phyloP scores from a whole-genome alignment of 2,888 invertebrate species.

The Drosophila rubida region DNA sequence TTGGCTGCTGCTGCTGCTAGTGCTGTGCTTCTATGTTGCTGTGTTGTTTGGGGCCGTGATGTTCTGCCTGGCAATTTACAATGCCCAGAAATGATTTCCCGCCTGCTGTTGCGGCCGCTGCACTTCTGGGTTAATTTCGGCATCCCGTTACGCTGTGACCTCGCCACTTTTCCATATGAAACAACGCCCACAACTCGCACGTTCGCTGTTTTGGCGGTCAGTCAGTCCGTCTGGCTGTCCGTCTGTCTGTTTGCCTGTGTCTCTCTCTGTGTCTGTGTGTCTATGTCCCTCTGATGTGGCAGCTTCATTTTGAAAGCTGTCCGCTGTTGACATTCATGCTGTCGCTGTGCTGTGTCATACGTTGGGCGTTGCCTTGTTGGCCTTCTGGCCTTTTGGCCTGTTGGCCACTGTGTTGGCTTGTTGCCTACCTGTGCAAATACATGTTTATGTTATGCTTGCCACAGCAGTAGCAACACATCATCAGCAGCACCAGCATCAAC shows the following conservation, averaged over 20 bases:
- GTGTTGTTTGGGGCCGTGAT: constrained; percentile 28
- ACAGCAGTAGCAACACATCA: constrained; percentile 35
- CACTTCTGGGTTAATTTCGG: constrained; percentile 75
- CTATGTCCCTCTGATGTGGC: constrained; percentile 45
- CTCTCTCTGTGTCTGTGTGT: constrained; percentile 1
- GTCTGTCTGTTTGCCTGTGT: neutral
- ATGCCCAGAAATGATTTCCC: constrained; percentile 63
- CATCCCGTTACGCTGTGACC: constrained; percentile 63
- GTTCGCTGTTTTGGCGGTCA: constrained; percentile 32
- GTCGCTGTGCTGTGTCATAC: constrained; percentile 43
- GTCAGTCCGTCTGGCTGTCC: neutral
- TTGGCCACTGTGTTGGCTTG: constrained; percentile 47
- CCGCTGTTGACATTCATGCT: constrained; percentile 73
- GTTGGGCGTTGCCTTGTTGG: constrained; percentile 47
- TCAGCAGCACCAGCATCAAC: constrained; percentile 16
- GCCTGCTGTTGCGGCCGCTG: constrained; percentile 51
- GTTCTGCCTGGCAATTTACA: constrained; percentile 60
- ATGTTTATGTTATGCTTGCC: constrained; percentile 70
- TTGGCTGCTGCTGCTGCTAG: constrained; percentile 6
- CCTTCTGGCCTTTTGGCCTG: neutral
- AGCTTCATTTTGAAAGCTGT: constrained; percentile 59
- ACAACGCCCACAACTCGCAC: constrained; percentile 28
- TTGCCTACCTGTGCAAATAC: constrained; percentile 67
- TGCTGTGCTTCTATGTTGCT: constrained; percentile 12
- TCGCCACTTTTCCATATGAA: constrained; percentile 57